These are phyloP conservation scores for Chunga burmeisteri DNA, from an alignment of 2,113 vertebrate species.

Conservation along the genomic window DNA sequence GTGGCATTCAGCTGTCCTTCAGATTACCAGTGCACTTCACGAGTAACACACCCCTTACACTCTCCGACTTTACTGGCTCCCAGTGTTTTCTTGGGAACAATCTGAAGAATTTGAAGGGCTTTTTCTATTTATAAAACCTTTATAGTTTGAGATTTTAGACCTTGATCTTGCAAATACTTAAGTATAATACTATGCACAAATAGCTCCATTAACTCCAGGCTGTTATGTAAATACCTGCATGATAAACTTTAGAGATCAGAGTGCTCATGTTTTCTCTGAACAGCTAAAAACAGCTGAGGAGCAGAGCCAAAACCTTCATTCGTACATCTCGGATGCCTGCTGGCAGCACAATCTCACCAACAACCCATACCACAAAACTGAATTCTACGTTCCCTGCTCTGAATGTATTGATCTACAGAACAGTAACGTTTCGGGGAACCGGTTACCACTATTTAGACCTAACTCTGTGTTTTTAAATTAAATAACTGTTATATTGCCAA, in stretches of 20 bases:
- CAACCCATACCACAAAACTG: neutral
- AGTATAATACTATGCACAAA: neutral
- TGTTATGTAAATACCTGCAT: neutral
- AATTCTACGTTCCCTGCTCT: neutral
- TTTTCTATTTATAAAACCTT: neutral
- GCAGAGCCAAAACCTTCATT: neutral
- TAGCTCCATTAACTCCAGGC: neutral
- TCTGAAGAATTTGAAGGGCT: neutral
- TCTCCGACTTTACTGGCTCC: neutral
- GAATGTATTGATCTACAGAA: neutral
- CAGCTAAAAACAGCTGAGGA: neutral
- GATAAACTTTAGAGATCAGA: neutral
- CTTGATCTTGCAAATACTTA: neutral
- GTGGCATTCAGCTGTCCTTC: neutral
- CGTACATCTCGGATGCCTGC: neutral
- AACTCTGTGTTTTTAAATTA: neutral
- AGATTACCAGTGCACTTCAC: accelerated
- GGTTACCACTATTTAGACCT: neutral
- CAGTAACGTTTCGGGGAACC: neutral
- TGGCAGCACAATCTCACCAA: neutral
- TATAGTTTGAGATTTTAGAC: neutral
- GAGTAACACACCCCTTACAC: accelerated
- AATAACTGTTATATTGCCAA: neutral
- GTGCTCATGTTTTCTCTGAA: neutral
- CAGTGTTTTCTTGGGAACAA: neutral